Evolutionary conservation across 2,888 invertebrate species (phyloP), one percentile per base, ranked within the genome.

Genomic region (Sceliomorpha sp.): DNA sequence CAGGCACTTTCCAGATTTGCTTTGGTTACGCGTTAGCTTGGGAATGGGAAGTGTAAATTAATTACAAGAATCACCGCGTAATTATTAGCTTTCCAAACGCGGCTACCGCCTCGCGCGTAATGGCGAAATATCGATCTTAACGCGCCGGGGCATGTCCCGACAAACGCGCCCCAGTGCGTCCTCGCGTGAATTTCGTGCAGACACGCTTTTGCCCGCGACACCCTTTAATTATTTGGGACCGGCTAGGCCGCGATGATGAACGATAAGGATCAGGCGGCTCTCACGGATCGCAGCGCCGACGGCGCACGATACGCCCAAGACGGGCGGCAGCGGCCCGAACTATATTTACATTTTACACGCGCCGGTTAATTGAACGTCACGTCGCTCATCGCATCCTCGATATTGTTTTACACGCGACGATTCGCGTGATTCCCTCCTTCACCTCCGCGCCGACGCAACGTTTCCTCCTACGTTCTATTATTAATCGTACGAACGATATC

Each of bases 271-370:
- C 36, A 24, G 12, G 6, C 34, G 0, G n/a, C 40, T 20, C 32
- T 24, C 17, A 31, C 29, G 20, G 7, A n/a, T 14, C n/a, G 10
- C 1, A 15, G 36, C 5, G 17, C 7, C 34, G 20, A 20, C 13
- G 8, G 34, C 15, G 13, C 53, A 10, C 40, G 62, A 40, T 29
- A 40, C 51, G 39, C 27, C 62, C 5, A 47, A 51, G 53, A 62
- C 47, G 62, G 53, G 53, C 42, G 44, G 50, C 37, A 32, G 42
- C 17, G 44, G 47, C 51, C 48, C n/a, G n/a, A n/a, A n/a, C n/a
- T n/a, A n/a, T 66, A 66, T 66, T 66, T 66, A 51, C 66, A 51
- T 58, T 66, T 58, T n/a, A 66, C 66, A 66, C 58, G 66, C 39
- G 51, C 66, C 14, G 58, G n/a, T 53, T 66, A 66, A 66, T 58